Evolutionary conservation across 2,888 invertebrate genomes (phyloP).

Genomic region (Cephus pygmeus): DNA sequence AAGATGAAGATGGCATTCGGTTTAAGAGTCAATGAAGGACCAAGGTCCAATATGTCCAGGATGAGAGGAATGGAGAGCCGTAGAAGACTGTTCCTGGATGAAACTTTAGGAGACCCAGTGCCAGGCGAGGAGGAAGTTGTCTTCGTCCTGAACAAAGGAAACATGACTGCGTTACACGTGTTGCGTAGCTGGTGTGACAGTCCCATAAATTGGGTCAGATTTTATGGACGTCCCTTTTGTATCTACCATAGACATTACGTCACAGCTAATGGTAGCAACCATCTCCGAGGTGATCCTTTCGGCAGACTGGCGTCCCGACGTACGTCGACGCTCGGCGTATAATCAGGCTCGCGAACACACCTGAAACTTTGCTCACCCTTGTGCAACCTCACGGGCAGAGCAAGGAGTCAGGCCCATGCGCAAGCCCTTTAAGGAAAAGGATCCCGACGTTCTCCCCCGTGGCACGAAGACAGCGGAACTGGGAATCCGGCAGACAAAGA

Average conservation of each 20-base stretch:
- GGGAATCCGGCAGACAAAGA: background rate
- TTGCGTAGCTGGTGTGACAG: background rate
- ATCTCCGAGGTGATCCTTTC: background rate
- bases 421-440: constrained; percentile 48
- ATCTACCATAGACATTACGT: background rate
- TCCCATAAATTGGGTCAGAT: background rate
- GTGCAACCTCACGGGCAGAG: constrained; percentile 75
- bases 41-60: constrained; percentile 5
- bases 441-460: background rate
- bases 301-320: background rate
- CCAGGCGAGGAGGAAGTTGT: background rate
- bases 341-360: constrained; percentile 72
- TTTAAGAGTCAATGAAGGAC: background rate
- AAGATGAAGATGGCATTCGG: background rate
- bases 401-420: constrained; percentile 86
- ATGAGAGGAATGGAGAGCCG: constrained; percentile 14
- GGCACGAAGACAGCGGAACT: background rate
- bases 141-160: background rate
- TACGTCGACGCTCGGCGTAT: background rate
- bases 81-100: constrained; percentile 10
- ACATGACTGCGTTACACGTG: background rate
- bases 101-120: constrained; percentile 18
- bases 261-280: constrained; percentile 6
- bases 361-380: constrained; percentile 91
- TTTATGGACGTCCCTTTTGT: background rate